Base-by-base conservation (phyloP, 2,888 invertebrate genomes). In the Aphodius granarius region DNA sequence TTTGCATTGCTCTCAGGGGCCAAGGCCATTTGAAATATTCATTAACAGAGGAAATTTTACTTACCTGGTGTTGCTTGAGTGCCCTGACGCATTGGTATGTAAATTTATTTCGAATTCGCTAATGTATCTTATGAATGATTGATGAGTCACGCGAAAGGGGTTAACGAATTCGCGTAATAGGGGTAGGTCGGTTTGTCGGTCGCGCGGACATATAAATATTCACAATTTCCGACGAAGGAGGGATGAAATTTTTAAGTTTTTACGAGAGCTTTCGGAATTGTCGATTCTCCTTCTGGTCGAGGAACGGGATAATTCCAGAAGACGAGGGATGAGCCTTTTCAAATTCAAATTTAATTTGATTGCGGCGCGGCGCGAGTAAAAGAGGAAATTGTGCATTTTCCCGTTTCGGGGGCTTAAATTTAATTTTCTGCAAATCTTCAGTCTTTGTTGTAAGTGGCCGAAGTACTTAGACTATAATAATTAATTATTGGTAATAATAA, bases 51-150 rank as follows among this genome's bases (percentile, higher is more conserved):
- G 5, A 62, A 63, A 62, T 63, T 72, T 63, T 9, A 18, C 72
- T 19, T 63, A 19, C 63, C 72, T 63, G 72, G 43, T 15, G 43
- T 6, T n/a, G 6, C 20, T 20, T 62, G 72, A 17, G 63, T 20
- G 13, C n/a, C n/a, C n/a, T n/a, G n/a, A n/a, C n/a, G 18, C 63
- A 72, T 72, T 72, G 63, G 62, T 20, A 62, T 72, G 72, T 62
- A 72, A 72, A 72, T 72, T 72, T 72, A 63, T 72, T 72, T 72
- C 72, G 72, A 63, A 16, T 72, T 63, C 19, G 72, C 72, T 62
- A 72, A 63, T 72, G 72, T 72, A 72, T 72, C 72, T 72, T 72
- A 72, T 72, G 72, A 72, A 72, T 63, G 72, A 72, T 72, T 72
- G 72, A 72, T 72, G 72, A 72, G 63, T 20, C 63, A 72, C 63